phyloP scores from a whole-genome alignment of 2,888 invertebrate species.

The Pachycephus smyrnensis region DNA sequence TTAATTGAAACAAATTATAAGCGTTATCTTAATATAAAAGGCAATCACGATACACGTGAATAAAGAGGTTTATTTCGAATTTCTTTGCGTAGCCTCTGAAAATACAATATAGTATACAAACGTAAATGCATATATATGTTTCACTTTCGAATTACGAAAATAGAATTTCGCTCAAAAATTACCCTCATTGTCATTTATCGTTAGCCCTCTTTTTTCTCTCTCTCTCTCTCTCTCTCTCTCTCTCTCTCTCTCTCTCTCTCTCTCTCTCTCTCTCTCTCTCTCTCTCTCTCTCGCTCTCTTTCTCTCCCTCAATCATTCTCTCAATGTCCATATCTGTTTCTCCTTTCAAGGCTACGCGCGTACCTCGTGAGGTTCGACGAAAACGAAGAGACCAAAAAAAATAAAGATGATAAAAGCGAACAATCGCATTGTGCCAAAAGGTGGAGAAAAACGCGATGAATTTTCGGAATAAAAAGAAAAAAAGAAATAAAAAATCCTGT shows the following conservation, averaged over 20 bases:
- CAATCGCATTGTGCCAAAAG: background rate
- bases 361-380: background rate
- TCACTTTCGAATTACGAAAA: slow-evolving; percentile 38
- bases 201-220: slow-evolving; percentile 18
- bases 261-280: too few species aligned
- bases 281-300: too few species aligned
- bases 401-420: background rate
- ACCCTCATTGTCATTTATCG: slow-evolving; percentile 10
- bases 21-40: too few species aligned
- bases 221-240: slow-evolving; percentile 3
- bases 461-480: background rate
- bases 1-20: background rate
- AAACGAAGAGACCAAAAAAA: background rate
- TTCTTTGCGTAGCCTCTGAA: slow-evolving; percentile 27
- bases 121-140: slow-evolving; percentile 38
- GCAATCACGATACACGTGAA: background rate
- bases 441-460: background rate
- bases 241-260: background rate
- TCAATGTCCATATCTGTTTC: background rate
- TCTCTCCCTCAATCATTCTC: background rate
- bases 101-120: slow-evolving; percentile 41
- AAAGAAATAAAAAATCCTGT: background rate
- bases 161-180: slow-evolving; percentile 33
- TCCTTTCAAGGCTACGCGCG: background rate
- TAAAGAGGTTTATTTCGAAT: slow-evolving; percentile 21